These are phyloP conservation scores for Dinomys branickii DNA, from an alignment of 2,113 vertebrate genomes.

Conservation along the genomic window DNA sequence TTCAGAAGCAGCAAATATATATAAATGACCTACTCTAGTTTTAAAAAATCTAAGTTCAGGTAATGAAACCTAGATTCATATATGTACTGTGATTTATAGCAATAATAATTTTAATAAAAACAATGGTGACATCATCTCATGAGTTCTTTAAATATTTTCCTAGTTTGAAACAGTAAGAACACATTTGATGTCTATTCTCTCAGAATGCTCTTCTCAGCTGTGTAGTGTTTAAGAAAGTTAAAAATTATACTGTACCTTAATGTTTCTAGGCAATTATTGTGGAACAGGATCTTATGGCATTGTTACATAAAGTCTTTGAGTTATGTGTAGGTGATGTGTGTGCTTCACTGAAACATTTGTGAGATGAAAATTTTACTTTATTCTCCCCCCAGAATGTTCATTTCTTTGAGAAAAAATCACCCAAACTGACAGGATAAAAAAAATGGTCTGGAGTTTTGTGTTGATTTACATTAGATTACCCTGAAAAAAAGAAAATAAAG, in stretches of 20 bases:
- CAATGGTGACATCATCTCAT: slow-evolving; percentile 19
- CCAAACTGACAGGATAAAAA: slow-evolving; percentile 7
- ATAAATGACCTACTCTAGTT: slow-evolving; percentile 5
- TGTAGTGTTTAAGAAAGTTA: slow-evolving; percentile 32
- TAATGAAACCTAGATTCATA: slow-evolving; percentile 33
- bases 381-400: slow-evolving; percentile 34
- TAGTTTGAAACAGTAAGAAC: slow-evolving; percentile 14
- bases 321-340: not conserved
- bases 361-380: slow-evolving; percentile 42
- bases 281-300: not conserved
- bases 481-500: not conserved
- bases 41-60: slow-evolving; percentile 49
- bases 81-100: slow-evolving; percentile 31
- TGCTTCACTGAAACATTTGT: slow-evolving; percentile 33
- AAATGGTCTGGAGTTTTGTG: slow-evolving; percentile 29
- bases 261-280: slow-evolving; percentile 42
- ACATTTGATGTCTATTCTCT: slow-evolving; percentile 29
- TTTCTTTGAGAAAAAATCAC: slow-evolving; percentile 63
- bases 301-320: not conserved
- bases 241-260: not conserved
- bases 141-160: slow-evolving; percentile 20
- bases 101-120: slow-evolving; percentile 26
- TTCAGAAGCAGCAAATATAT: not conserved
- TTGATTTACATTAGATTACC: slow-evolving; percentile 10
- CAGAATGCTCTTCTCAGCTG: not conserved